These are phyloP conservation scores for Athene cunicularia DNA, from an alignment of 2,113 vertebrate species.

Conservation along the genomic window DNA sequence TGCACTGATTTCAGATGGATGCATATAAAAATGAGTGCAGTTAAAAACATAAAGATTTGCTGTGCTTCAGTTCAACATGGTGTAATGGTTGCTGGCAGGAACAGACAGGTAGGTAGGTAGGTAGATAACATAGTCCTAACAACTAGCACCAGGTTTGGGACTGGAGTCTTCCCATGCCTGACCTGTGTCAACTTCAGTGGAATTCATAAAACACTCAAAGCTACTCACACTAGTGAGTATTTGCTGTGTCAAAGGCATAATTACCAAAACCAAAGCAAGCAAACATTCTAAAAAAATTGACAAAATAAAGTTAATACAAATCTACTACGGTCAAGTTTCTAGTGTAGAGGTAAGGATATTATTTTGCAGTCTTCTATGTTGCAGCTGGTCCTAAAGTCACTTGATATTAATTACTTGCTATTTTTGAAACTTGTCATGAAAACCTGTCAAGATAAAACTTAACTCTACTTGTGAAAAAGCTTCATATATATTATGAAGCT, in stretches of 20 bases:
- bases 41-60: neutral
- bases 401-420: neutral
- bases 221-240: neutral
- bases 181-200: neutral
- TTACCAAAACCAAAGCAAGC: neutral
- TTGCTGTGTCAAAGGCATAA: neutral
- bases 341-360: neutral
- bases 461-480: neutral
- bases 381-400: neutral
- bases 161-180: neutral
- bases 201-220: neutral
- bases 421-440: neutral
- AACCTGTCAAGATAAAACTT: neutral
- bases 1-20: neutral
- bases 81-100: neutral
- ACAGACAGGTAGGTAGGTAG: neutral
- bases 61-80: neutral
- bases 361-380: neutral
- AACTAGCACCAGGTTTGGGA: neutral
- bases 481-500: neutral
- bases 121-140: neutral
- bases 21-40: neutral
- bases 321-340: neutral
- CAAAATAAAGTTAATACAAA: neutral
- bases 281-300: neutral